Evolutionary conservation across 2,113 vertebrate genomes (phyloP), one percentile per base, ranked within the genome.

Genomic region (Gymnorhina tibicen): DNA sequence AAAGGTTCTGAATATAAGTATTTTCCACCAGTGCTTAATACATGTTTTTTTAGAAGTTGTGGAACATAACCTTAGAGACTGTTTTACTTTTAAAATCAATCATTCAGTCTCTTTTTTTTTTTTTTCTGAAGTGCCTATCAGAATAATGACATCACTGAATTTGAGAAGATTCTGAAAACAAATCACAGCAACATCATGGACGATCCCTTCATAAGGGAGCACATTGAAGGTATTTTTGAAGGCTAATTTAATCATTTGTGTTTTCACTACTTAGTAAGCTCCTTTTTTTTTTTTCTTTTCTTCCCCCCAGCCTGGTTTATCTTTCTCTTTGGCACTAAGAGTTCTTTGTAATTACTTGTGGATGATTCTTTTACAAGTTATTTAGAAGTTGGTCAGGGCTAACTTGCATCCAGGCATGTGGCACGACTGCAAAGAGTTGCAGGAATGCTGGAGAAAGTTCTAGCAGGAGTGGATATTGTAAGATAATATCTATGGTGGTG

Each of bases 161-260:
- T 99, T 99, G 99, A 99, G 98, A 99, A 99, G 98, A 99, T 99
- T 98, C 98, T 99, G 96, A 99, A 99, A 98, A 99, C 99, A 97
- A 99, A 99, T 98, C 99, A 99, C 98, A 99, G 99, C 98, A 99
- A 99, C 99, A 99, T 99, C 98, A 99, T 99, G 99, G 99, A 99
- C 27, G 99, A 99, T 96, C 99, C 99, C 93, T 99, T 99, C 97
- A 99, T 99, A 97, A 98, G 99, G 97, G 99, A 99, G 90, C 99
- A 99, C 97, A 99, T 99, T 98, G 99, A 99, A 98, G 99, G 99
- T 99, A 98, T 97, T 72, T 84, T 91, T 77, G 16, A 56, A 86
- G 47, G 28, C 77, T 72, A 1, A 82, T 81, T 79, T 59, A 78
- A 44, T 91, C 1, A 14, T 63, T 80, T 68, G 53, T 69, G 20